Evolutionary conservation across 2,797 vertebrate species (phyloP).

Genomic region (Jordanella pulchra): DNA sequence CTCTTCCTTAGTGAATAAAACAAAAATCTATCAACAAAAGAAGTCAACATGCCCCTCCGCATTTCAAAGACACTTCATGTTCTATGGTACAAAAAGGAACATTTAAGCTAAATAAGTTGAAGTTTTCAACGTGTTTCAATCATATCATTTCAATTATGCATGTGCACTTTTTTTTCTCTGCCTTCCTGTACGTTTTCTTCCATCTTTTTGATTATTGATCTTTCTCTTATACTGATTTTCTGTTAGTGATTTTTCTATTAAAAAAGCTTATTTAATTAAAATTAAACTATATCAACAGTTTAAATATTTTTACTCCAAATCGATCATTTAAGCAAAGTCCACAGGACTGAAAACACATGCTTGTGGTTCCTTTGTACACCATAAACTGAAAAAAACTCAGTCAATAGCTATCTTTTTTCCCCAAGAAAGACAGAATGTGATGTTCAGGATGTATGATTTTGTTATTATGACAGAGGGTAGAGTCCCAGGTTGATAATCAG

Average conservation of each 20-base stretch:
- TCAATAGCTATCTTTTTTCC: too few species aligned
- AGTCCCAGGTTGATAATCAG: too few species aligned
- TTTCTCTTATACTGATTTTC: neutral
- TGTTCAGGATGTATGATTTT: too few species aligned
- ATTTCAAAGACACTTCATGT: slow-evolving; percentile 50
- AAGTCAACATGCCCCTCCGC: slow-evolving; percentile 54
- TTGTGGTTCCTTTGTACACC: too few species aligned
- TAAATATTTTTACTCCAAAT: neutral
- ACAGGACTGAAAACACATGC: too few species aligned
- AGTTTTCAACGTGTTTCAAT: slow-evolving; percentile 5
- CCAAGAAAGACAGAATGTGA: too few species aligned
- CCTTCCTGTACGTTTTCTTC: neutral
- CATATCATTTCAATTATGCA: slow-evolving; percentile 8
- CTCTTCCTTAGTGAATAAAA: slow-evolving; percentile 68
- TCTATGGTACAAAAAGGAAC: neutral
- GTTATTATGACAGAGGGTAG: too few species aligned
- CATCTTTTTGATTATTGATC: too few species aligned
- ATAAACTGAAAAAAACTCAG: too few species aligned
- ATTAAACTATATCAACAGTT: neutral
- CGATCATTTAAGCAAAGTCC: too few species aligned
- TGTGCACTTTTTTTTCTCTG: slow-evolving; percentile 12
- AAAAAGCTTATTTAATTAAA: neutral
- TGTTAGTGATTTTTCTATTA: neutral
- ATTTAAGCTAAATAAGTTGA: slow-evolving; percentile 8
- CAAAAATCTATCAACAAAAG: slow-evolving; percentile 60